Conservation (phyloP, 2,113 vertebrate species). For the Catagonus wagneri region DNA sequence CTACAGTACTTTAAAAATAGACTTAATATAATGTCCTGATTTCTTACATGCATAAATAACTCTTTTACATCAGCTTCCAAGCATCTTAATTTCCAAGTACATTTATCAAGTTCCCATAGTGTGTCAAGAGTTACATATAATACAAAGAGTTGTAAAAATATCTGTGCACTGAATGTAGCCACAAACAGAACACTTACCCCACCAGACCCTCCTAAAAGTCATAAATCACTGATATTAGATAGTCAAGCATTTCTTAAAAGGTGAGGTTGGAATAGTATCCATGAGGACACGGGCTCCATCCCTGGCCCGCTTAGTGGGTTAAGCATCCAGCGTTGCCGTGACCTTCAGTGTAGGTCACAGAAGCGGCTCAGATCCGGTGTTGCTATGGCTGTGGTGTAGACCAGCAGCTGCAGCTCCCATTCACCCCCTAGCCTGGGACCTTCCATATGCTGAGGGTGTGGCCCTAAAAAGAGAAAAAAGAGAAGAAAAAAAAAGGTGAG, state of each 20-base stretch:
- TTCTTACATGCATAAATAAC: background rate
- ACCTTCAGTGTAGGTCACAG: no score
- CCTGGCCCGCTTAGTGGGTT: no score
- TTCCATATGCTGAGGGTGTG: no score
- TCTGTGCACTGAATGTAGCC: background rate
- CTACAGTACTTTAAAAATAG: background rate
- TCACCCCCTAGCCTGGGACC: no score
- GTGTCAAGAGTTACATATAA: background rate
- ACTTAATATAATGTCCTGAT: background rate
- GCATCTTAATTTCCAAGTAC: background rate
- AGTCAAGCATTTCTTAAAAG: constrained; percentile 1
- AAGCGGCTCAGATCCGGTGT: no score
- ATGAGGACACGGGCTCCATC: no score
- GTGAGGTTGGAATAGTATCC: background rate
- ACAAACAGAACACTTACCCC: background rate
- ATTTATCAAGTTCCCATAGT: background rate
- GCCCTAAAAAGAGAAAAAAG: no score
- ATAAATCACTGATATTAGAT: background rate
- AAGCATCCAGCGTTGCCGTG: no score
- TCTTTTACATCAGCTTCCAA: background rate
- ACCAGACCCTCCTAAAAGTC: background rate
- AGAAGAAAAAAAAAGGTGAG: no score
- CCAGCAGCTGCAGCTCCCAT: no score
- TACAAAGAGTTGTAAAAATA: background rate
- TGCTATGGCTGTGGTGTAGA: no score